Conservation (phyloP, 2,113 vertebrate genomes). For the Azemiops feae region DNA sequence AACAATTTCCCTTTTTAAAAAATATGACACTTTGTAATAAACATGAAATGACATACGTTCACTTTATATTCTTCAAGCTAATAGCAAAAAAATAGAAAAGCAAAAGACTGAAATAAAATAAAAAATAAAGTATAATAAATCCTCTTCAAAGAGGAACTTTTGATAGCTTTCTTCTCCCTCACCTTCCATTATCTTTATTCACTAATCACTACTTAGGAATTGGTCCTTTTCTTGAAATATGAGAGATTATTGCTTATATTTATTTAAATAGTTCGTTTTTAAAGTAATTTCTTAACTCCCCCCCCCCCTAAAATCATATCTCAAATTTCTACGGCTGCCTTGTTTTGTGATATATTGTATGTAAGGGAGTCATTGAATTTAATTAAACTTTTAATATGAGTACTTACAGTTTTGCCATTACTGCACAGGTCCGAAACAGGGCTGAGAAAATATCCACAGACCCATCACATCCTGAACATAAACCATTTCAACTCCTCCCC, state of each 20-base stretch:
- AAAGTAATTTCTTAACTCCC: neutral
- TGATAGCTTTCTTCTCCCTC: neutral
- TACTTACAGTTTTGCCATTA: neutral
- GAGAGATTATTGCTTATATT: neutral
- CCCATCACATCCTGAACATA: neutral
- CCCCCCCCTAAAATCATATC: neutral
- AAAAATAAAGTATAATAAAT: neutral
- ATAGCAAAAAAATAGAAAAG: neutral
- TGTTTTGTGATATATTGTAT: neutral
- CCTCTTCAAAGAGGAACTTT: neutral
- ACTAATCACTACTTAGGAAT: neutral
- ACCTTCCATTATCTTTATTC: neutral
- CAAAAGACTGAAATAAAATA: neutral
- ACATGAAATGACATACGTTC: neutral
- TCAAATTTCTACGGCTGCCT: neutral
- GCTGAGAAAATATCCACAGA: neutral
- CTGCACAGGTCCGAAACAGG: neutral
- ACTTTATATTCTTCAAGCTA: neutral
- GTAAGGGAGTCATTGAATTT: neutral
- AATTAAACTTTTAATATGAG: neutral
- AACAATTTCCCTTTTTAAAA: neutral
- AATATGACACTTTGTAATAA: neutral
- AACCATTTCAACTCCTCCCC: neutral
- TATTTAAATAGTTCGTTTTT: neutral
- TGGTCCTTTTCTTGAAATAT: neutral